Base-by-base conservation (phyloP, 2,888 invertebrate species). In the Formica aserva region DNA sequence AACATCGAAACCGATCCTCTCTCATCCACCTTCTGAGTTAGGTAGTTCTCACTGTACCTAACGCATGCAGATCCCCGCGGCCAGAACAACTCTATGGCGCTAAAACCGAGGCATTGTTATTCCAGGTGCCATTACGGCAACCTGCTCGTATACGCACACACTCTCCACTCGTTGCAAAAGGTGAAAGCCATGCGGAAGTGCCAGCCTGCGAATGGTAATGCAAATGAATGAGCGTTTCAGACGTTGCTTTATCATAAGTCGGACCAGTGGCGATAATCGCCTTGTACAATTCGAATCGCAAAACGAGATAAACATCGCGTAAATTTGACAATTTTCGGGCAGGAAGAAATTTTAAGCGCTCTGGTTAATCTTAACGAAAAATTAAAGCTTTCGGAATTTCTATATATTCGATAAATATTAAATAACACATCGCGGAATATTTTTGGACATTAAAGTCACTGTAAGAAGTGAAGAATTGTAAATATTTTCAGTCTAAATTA, bases 1-100 rank as follows among this genome's bases (percentile, higher is more conserved):
- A 93, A 80, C 90, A 92, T 93, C 93, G 90, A 89, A 92, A 92
- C 92, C 89, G 91, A 92, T 92, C 90, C 91, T 91, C 91, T 91
- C 91, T 91, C 91, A 89, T 92, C 91, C 91, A 92, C 89, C 89
- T 88, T 86, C 88, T 82, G 84, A 88, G 88, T 88, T 87, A 86
- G 89, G 86, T 89, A 88, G 88, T 90, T 91, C 91, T 92, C 91
- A 89, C 91, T 90, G 85, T 87, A 84, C 83, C 89, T 89, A 89
- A 90, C 87, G 86, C 90, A 90, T 89, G 87, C 87, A 84, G 88
- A 87, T 87, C 86, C 85, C 86, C 86, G 87, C 77, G 86, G 82
- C 77, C 84, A 87, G 85, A 91, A 90, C 91, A 88, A 90, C 91
- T 91, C 89, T 90, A 91, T 90, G 91, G 87, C 87, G 87, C 87